Percentiles rank a stretch among this genome's conserved stretches.
phyloP scores from a whole-genome alignment of 2,797 vertebrate species.

The Lagocephalus sceleratus region DNA sequence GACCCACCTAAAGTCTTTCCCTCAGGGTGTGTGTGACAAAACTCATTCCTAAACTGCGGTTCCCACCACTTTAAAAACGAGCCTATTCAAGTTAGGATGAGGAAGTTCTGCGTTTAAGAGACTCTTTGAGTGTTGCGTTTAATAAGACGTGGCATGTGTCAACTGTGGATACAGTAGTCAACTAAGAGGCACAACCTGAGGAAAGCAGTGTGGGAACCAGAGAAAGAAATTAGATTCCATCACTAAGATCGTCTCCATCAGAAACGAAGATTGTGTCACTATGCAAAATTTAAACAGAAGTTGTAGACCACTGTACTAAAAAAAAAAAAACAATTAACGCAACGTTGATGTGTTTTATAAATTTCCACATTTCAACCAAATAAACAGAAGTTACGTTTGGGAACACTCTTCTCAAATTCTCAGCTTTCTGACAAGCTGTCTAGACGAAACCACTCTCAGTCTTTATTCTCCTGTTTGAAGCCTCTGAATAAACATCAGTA shows the following conservation, averaged over 20 bases:
- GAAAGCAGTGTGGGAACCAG: conserved; percentile 24
- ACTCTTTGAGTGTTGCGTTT: conserved; percentile 20
- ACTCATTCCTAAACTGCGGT: conserved; percentile 12
- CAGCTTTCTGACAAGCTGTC: conserved; percentile 12
- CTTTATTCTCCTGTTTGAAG: conserved; percentile 37
- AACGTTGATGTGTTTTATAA: too few relatives aligned
- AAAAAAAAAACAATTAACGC: too few relatives aligned
- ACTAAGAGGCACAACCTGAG: conserved; percentile 21
- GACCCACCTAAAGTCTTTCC: conserved; percentile 25
- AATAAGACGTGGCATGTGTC: conserved; percentile 48
- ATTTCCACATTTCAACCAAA: neutral
- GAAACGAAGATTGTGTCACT: too few relatives aligned
- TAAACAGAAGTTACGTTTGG: conserved; percentile 3
- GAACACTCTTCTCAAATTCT: conserved; percentile 1
- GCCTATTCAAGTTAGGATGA: conserved; percentile 27
- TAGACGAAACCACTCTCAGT: conserved; percentile 20
- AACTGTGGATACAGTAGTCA: conserved; percentile 51
- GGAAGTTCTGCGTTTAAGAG: conserved; percentile 33
- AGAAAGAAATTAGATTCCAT: neutral
- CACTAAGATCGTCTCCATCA: neutral
- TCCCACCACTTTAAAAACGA: conserved; percentile 37
- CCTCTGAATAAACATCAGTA: conserved; percentile 42
- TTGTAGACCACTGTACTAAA: too few relatives aligned
- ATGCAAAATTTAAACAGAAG: too few relatives aligned
- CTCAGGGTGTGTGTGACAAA: conserved; percentile 24